Conservation (phyloP, 64 coral and sea anemone species). For the Cladopsammia gracilis region DNA sequence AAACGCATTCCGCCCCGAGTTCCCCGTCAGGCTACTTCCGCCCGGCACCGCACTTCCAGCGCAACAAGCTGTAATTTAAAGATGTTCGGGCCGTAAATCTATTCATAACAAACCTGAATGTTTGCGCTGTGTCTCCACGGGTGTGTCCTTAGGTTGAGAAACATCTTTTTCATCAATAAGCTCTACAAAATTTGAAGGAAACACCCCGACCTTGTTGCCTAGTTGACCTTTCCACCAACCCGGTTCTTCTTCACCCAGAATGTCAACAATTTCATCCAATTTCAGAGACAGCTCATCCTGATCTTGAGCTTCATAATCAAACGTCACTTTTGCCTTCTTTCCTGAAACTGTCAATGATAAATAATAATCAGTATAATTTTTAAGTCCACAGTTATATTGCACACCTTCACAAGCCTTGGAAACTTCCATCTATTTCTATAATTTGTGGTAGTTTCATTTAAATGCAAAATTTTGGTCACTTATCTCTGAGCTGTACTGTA, state of each 20-base stretch:
- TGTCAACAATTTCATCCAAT: conserved; percentile 69
- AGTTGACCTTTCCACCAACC: conserved; percentile 93
- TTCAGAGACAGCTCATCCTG: conserved; percentile 81
- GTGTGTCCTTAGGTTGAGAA: not conserved
- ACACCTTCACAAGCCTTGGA: no score
- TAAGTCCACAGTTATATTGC: no score
- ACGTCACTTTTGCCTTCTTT: conserved; percentile 82
- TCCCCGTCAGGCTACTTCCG: no score
- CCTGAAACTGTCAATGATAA: conserved; percentile 11
- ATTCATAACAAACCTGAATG: not conserved
- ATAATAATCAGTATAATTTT: no score
- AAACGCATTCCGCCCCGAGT: no score
- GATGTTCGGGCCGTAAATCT: no score
- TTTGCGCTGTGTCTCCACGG: not conserved
- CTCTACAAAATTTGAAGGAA: conserved; percentile 97
- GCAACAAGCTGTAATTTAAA: no score
- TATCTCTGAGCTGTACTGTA: no score
- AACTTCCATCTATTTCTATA: no score
- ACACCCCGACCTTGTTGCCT: conserved; percentile 71
- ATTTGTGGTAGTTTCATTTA: no score
- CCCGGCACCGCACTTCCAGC: no score
- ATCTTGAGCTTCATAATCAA: conserved; percentile 90
- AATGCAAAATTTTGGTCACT: no score
- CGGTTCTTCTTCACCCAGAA: conserved; percentile 72
- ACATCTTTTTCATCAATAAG: conserved; percentile 63